Evolutionary conservation across 1,140 invertebrate species (phyloP).

Genomic region (Drosophila elegans): DNA sequence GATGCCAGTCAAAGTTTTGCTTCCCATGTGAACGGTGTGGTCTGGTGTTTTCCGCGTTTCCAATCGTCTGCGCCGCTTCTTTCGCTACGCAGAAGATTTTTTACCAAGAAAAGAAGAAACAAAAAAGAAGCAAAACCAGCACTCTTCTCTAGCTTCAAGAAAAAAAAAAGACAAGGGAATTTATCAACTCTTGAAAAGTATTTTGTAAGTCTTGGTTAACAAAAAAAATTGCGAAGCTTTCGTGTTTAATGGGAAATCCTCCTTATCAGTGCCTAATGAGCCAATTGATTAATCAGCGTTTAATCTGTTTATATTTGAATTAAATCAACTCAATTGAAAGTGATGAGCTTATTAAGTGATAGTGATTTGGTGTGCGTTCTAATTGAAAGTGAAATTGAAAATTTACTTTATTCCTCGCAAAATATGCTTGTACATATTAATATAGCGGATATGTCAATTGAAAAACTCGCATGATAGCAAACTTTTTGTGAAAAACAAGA

Average conservation of each 20-base stretch:
- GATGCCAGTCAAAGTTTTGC: conserved; percentile 53
- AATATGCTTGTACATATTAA: conserved; percentile 1
- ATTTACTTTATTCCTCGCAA: conserved; percentile 5
- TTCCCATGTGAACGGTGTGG: conserved; percentile 38
- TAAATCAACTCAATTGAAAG: conserved; percentile 36
- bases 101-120: conserved; percentile 12
- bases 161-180: conserved; percentile 32
- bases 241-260: conserved; percentile 5
- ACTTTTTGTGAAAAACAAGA: background rate
- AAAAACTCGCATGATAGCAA: conserved; percentile 31
- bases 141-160: conserved; percentile 35
- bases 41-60: conserved; percentile 6
- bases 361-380: conserved; percentile 23
- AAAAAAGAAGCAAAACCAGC: conserved; percentile 21
- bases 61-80: conserved; percentile 26
- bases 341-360: conserved; percentile 35
- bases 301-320: conserved; percentile 25
- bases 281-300: conserved; percentile 57
- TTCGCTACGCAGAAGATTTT: conserved; percentile 62
- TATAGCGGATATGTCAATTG: conserved; percentile 63
- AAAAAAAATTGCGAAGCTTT: conserved; percentile 16
- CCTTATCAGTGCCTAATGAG: conserved; percentile 52
- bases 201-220: conserved; percentile 25
- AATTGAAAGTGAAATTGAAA: conserved; percentile 21
- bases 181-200: conserved; percentile 8